A percentile compares a stretch with the other conserved stretches of the same genome.
Evolutionary conservation across 64 coral and sea anemone species (phyloP).

Genomic region (Montipora cactus): DNA sequence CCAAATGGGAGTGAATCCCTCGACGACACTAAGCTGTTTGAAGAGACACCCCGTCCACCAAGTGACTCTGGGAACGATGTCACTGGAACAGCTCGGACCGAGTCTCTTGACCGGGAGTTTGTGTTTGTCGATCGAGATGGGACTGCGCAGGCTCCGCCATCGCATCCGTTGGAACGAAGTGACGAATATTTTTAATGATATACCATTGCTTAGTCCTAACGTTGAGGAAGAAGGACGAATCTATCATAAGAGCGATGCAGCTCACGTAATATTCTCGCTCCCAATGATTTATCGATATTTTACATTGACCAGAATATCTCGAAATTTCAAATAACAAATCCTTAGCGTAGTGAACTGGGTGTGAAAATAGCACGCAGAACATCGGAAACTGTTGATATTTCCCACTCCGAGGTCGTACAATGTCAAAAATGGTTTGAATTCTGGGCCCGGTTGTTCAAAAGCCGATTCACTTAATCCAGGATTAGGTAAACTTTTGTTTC

Average conservation of each 20-base stretch:
- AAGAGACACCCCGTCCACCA: neutral
- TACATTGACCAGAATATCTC: too few species aligned
- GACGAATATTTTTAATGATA: conserved; percentile 21
- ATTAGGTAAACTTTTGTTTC: too few species aligned
- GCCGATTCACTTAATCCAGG: too few species aligned
- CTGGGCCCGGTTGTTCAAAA: too few species aligned
- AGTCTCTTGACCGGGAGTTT: conserved; percentile 37
- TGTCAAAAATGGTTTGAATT: too few species aligned
- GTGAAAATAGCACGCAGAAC: too few species aligned
- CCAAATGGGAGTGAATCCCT: neutral
- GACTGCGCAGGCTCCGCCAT: conserved; percentile 7
- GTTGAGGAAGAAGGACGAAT: neutral
- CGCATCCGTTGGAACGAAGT: conserved; percentile 9
- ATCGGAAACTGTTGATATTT: too few species aligned
- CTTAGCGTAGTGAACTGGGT: too few species aligned
- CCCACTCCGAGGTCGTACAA: too few species aligned
- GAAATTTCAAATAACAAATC: too few species aligned
- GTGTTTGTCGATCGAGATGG: conserved; percentile 70
- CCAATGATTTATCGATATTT: too few species aligned
- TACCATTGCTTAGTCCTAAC: neutral
- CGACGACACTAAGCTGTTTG: neutral
- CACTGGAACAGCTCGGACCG: neutral
- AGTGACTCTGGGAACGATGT: neutral
- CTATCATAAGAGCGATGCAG: neutral
- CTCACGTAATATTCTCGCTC: too few species aligned